Percentiles rank a stretch among this genome's conserved stretches.
Evolutionary conservation across 2,113 vertebrate species (phyloP).

Genomic region (Sprattus sprattus): DNA sequence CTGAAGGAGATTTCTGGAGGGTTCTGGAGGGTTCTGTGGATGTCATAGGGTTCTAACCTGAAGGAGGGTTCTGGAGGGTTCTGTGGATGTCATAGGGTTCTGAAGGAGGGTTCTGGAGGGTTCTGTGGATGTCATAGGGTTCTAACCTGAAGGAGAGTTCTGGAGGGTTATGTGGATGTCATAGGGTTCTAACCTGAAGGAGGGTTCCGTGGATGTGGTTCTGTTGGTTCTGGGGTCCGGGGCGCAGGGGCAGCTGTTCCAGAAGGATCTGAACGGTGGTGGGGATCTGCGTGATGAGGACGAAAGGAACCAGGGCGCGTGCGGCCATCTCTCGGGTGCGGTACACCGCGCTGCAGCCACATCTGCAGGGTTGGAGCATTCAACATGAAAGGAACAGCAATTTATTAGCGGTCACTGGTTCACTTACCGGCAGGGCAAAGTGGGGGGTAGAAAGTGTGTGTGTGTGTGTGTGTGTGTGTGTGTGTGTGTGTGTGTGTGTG

Average conservation of each 20-base stretch:
- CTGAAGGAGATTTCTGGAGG: conserved; percentile 84
- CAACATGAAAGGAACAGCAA: conserved; percentile 15
- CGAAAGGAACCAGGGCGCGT: conserved; percentile 87
- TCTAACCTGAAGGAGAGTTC: background rate
- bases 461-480: background rate
- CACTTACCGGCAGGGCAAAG: conserved; percentile 18
- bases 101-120: too few relatives aligned
- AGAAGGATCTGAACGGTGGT: conserved; percentile 70
- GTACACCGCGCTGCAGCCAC: conserved; percentile 80
- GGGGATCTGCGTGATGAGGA: conserved; percentile 76
- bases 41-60: too few relatives aligned
- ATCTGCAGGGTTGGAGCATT: conserved; percentile 67
- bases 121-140: too few relatives aligned
- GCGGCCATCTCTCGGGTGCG: conserved; percentile 89
- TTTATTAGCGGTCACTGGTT: conserved; percentile 12
- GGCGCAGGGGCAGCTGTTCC: conserved; percentile 72
- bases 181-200: conserved; percentile 76
- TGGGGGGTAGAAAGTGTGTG: background rate
- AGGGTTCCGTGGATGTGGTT: conserved; percentile 87
- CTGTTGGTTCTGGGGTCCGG: conserved; percentile 68
- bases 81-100: conserved; percentile 88
- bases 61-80: conserved; percentile 80
- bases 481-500: background rate
- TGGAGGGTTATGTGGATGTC: background rate
- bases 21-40: too few relatives aligned